These are phyloP conservation scores for Paramisgurnus dabryanus DNA, from an alignment of 2,113 vertebrate species.

Conservation along the genomic window DNA sequence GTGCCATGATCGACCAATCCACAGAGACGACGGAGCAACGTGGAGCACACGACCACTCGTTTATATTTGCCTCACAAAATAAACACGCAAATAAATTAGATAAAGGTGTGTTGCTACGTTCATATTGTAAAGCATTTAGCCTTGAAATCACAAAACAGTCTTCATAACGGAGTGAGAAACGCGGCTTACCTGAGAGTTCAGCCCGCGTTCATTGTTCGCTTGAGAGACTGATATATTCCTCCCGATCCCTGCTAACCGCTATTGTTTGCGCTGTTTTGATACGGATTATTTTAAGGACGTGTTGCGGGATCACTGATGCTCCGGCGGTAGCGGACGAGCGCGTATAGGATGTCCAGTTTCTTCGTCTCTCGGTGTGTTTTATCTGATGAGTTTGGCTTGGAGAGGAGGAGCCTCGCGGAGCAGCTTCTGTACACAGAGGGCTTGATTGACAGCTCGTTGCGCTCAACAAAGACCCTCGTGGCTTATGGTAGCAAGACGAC, in stretches of 20 bases:
- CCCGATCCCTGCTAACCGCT: conserved; percentile 38
- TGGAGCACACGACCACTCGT: background rate
- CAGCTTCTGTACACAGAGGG: conserved; percentile 6
- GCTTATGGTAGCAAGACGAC: background rate
- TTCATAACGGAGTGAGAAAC: background rate
- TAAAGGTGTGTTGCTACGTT: too few relatives aligned
- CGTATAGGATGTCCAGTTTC: background rate
- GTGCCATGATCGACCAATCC: background rate
- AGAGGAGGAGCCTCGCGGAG: conserved; percentile 11
- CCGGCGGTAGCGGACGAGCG: background rate
- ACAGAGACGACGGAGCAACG: background rate
- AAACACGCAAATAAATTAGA: background rate
- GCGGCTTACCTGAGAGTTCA: conserved; percentile 66
- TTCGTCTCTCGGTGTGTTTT: conserved; percentile 7
- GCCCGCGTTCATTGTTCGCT: conserved; percentile 50
- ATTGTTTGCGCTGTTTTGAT: conserved; percentile 39
- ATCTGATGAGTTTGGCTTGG: background rate
- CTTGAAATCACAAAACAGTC: conserved; percentile 52
- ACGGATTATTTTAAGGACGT: conserved; percentile 29
- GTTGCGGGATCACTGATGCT: background rate
- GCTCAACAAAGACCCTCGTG: background rate
- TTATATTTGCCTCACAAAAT: background rate
- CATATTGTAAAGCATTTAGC: background rate
- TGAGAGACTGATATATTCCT: conserved; percentile 42
- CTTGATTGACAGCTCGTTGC: conserved; percentile 10